These are phyloP conservation scores for Synanthedon formicaeformis DNA, from an alignment of 2,888 invertebrate species.

Conservation along the genomic window DNA sequence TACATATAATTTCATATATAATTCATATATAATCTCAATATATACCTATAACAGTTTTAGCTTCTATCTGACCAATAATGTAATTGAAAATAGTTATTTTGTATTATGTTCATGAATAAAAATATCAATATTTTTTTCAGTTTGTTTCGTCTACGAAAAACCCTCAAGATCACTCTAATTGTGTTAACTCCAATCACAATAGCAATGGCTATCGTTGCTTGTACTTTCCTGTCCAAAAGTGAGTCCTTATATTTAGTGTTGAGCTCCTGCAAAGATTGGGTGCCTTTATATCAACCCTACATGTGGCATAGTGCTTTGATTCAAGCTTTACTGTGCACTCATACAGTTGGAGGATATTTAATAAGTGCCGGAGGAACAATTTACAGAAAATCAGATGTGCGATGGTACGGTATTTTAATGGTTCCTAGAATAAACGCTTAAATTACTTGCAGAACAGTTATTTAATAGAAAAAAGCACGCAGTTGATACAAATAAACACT, in stretches of 20 bases:
- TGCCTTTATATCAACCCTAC: constrained; percentile 38
- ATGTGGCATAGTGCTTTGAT: constrained; percentile 75
- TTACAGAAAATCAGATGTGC: constrained; percentile 74
- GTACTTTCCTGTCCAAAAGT: constrained; percentile 44
- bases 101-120: too few relatives aligned
- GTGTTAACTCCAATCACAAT: constrained; percentile 42
- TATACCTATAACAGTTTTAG: too few relatives aligned
- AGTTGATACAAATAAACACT: too few relatives aligned
- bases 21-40: too few relatives aligned
- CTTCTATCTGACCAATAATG: too few relatives aligned
- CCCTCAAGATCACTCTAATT: constrained; percentile 53
- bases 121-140: constrained; percentile 30
- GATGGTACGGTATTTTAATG: constrained; percentile 61
- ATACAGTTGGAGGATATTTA: constrained; percentile 74
- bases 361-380: constrained; percentile 74
- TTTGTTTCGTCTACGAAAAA: constrained; percentile 62
- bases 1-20: too few relatives aligned
- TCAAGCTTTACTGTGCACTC: constrained; percentile 74
- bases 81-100: too few relatives aligned
- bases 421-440: too few relatives aligned
- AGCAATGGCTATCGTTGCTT: constrained; percentile 36
- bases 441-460: too few relatives aligned
- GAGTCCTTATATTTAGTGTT: constrained; percentile 36
- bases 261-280: constrained; percentile 55
- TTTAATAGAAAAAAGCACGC: too few relatives aligned